Base-by-base conservation (phyloP, 2,113 vertebrate species). In the Clarias batrachus region DNA sequence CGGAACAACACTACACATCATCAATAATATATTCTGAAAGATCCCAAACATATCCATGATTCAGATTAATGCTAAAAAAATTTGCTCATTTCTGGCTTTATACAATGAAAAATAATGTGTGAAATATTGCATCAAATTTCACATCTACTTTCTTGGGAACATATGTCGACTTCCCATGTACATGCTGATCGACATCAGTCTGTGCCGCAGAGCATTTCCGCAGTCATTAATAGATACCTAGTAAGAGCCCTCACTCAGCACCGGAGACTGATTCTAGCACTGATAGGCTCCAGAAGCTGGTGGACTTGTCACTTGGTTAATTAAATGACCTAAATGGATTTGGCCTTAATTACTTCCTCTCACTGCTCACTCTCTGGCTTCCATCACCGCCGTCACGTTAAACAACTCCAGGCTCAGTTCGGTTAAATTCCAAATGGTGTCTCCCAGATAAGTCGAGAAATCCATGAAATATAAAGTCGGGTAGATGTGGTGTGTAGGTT, bases 311-410 rank as follows among this genome's bases (percentile, higher is more conserved):
- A 84, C 88, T 85, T 80, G 84, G 73, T 89, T 89, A 82, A 90
- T 91, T 89, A 87, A 88, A 87, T 88, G 86, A 88, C 89, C 87
- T 87, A 84, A 86, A 87, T 89, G 88, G 74, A 87, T 90, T 86
- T 86, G 83, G 84, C 80, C 88, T 88, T 88, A 85, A 86, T 87
- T 85, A 81, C 87, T 89, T 86, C 84, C 84, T 62, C 85, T 90
- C 41, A 12, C 63, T 83, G 30, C 71, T 87, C 85, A 57, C 27
- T 90, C 84, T 84, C 74, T 59, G 60, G 81, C 70, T 71, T 89
- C 84, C 12, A 60, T 89, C 84, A 80, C 87, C 82, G 60, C 80
- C 25, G 80, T 82, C 86, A 82, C 79, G 56, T 19, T 86, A 68
- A 86, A 82, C 66, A 73, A 74, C 85, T 81, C 66, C 17, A 63